Base-by-base conservation (phyloP, 2,888 invertebrate genomes). In the Dolichomitus sp. region DNA sequence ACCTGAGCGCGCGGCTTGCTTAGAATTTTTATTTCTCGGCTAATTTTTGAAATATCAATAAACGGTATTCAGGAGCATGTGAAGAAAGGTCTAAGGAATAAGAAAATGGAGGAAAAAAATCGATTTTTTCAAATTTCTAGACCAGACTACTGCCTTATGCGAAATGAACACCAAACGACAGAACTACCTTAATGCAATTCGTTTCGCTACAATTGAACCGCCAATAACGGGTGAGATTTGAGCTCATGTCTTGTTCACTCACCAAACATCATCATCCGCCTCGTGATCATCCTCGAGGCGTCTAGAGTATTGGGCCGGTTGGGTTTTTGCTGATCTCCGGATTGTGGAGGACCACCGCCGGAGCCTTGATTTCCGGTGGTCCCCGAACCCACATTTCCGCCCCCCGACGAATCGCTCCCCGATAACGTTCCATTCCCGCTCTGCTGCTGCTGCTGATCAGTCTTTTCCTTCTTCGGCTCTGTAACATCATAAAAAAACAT, bases 381-480 rank as follows among this genome's bases (percentile, higher is more conserved):
- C 65, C 87, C 87, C 40, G 92, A 90, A 37, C 66, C 81, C 84
- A 90, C 92, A 84, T 92, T 92, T 70, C 91, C 92, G 45, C 93
- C 76, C 70, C 86, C 84, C 68, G 88, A 88, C 84, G 95, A 96
- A 90, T 95, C 95, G 90, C 94, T 95, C 86, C 95, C 95, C 92
- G 96, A 96, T 91, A 96, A 94, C 90, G 95, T 95, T 93, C 96
- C 96, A 94, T 95, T 95, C 88, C 94, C 94, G 91, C 92, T 86
- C 79, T 94, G 94, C 91, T 65, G 65, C 45, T 97, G 90, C 87
- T 91, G 80, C 90, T 95, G 95, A 92, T 98, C 98, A 96, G 97
- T 96, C 96, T 97, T 98, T 95, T 98, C 97, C 96, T 97, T 98
- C 96, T 97, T 97, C 96, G 97, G 97, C 96, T 98, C 98, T 98